Conservation (phyloP, 64 coral and sea anemone species). For the Porites australiensis region DNA sequence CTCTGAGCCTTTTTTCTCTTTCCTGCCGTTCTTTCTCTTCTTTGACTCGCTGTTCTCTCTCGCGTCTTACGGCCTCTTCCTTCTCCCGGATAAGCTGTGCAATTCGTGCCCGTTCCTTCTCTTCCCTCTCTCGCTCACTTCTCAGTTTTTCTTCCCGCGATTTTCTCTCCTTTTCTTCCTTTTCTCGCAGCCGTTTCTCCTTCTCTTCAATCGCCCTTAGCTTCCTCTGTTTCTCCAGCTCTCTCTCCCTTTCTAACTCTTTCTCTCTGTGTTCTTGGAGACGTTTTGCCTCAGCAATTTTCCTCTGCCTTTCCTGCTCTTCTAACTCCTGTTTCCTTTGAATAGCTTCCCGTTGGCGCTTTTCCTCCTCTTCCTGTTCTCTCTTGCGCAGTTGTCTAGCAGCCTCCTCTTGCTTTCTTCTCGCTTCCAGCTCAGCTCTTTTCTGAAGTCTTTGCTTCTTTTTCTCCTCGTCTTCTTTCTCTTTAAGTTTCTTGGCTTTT, state of each 20-base stretch:
- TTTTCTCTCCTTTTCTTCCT: constrained; percentile 79
- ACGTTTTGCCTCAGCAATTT: constrained; percentile 83
- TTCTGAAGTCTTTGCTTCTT: constrained; percentile 74
- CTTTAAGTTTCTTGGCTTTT: constrained; percentile 83
- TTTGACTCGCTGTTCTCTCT: constrained; percentile 53
- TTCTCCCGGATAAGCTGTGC: constrained; percentile 89
- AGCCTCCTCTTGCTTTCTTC: constrained; percentile 89
- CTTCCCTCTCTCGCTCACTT: constrained; percentile 77
- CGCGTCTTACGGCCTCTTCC: constrained; percentile 78
- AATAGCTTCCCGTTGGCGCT: constrained; percentile 75
- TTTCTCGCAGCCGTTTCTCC: constrained; percentile 71
- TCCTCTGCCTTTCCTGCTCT: constrained; percentile 88
- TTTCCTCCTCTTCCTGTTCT: constrained; percentile 83
- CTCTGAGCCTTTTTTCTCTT: constrained; percentile 58
- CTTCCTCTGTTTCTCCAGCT: constrained; percentile 77
- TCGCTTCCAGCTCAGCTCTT: constrained; percentile 83
- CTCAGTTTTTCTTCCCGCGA: constrained; percentile 74
- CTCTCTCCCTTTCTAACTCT: constrained; percentile 81
- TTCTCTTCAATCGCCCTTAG: constrained; percentile 89
- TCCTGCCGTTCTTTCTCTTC: constrained; percentile 74
- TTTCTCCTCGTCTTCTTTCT: constrained; percentile 84
- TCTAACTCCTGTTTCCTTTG: constrained; percentile 83
- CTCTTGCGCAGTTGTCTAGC: constrained; percentile 61
- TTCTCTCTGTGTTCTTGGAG: constrained; percentile 81
- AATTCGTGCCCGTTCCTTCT: constrained; percentile 81